These are phyloP conservation scores for Onychomys leucogaster DNA, from an alignment of 2,797 vertebrate species.

Conservation along the genomic window DNA sequence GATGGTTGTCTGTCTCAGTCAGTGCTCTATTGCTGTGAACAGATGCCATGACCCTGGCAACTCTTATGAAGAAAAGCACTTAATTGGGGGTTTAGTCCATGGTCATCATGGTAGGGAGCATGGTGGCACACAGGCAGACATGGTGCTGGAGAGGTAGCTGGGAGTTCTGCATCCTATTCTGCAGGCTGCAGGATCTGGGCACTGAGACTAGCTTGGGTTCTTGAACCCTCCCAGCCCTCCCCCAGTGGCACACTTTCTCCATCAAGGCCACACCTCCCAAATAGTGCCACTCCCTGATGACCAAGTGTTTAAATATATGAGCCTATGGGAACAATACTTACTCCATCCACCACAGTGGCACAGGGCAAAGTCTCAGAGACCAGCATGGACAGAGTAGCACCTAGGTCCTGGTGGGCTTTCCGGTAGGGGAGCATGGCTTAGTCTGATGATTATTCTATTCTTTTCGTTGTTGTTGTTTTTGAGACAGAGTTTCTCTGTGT, in stretches of 20 bases:
- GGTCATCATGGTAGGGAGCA: not conserved
- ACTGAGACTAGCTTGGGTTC: not conserved
- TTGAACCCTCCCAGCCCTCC: not conserved
- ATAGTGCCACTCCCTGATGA: too few relatives aligned
- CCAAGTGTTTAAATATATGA: not conserved
- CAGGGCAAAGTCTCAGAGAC: not conserved
- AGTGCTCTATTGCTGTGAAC: not conserved
- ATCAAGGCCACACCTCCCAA: not conserved
- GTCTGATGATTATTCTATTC: not conserved
- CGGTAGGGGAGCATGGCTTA: not conserved
- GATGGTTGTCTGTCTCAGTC: not conserved
- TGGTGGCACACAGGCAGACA: not conserved
- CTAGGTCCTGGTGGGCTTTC: not conserved
- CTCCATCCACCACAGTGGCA: not conserved
- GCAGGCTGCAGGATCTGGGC: not conserved
- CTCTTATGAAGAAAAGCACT: not conserved
- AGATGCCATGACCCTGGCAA: accelerated
- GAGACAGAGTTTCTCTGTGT: not conserved
- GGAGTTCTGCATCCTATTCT: not conserved
- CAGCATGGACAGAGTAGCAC: not conserved
- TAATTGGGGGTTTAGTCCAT: not conserved
- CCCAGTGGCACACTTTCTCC: not conserved
- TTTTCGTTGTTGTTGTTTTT: not conserved
- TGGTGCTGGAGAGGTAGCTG: not conserved
- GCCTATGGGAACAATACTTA: not conserved